A percentile compares a stretch with the other conserved stretches of the same genome.
Conservation (phyloP, 2,113 vertebrate genomes). For the Emberiza fucata region DNA sequence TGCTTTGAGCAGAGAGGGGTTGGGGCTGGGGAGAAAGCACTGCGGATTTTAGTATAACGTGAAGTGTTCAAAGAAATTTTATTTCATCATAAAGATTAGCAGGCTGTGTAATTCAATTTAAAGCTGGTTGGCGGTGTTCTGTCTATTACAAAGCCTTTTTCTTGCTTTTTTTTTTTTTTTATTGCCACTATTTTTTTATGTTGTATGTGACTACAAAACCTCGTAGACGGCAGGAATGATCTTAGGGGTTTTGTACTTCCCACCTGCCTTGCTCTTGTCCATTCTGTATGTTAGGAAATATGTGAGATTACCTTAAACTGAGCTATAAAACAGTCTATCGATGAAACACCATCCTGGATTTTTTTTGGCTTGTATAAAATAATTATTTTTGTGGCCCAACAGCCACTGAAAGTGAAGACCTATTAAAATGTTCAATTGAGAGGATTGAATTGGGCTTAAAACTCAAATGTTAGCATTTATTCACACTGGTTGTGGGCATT, state of each 20-base stretch:
- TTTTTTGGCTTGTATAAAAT: conserved; percentile 10
- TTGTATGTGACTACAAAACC: not conserved
- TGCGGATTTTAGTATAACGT: conserved; percentile 69
- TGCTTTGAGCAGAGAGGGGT: not conserved
- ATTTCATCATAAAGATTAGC: conserved; percentile 79
- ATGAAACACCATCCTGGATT: conserved; percentile 7
- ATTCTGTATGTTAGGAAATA: not conserved
- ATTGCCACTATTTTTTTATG: not conserved
- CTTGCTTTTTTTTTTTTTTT: conserved; percentile 34
- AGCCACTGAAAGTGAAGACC: conserved; percentile 28
- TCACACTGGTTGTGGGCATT: conserved; percentile 24
- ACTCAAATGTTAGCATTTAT: conserved; percentile 54
- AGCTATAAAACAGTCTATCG: conserved; percentile 25
- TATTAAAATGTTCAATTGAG: conserved; percentile 10
- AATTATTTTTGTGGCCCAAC: not conserved
- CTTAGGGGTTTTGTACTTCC: not conserved
- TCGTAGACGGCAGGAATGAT: not conserved
- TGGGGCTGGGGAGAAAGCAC: not conserved
- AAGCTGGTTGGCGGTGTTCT: conserved; percentile 69
- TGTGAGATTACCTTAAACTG: conserved; percentile 40
- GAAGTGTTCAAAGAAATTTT: conserved; percentile 70
- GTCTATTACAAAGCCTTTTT: conserved; percentile 59
- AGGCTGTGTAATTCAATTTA: conserved; percentile 85
- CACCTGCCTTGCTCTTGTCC: not conserved
- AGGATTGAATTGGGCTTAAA: conserved; percentile 18